phyloP scores from a whole-genome alignment of 1,140 invertebrate species.

The Macrobrachium nipponense region DNA sequence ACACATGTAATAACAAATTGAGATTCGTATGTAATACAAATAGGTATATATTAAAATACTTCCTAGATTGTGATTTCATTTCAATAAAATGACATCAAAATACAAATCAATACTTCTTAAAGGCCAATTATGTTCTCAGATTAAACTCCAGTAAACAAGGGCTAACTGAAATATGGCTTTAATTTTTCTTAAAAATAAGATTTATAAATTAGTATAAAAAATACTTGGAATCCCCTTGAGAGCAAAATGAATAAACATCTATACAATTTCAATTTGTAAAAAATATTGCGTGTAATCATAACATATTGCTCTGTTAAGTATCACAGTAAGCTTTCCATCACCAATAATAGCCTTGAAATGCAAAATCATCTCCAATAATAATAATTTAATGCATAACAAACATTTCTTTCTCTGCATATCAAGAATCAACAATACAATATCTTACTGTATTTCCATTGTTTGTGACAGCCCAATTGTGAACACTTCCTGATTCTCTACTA shows the following conservation, averaged over 20 bases:
- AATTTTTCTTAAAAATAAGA: too few species aligned
- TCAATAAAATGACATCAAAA: too few species aligned
- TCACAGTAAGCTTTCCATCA: slow-evolving; percentile 36
- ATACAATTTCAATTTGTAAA: slow-evolving; percentile 2
- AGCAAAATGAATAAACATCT: neutral
- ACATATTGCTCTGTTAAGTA: slow-evolving; percentile 21
- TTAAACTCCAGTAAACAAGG: too few species aligned
- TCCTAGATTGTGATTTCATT: slow-evolving; percentile 18
- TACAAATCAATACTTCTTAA: too few species aligned
- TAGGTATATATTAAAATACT: slow-evolving; percentile 31
- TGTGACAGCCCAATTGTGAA: too few species aligned
- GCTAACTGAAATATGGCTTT: too few species aligned
- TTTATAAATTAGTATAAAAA: neutral
- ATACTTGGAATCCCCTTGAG: neutral
- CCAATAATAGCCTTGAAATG: slow-evolving; percentile 17
- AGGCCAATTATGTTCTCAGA: too few species aligned
- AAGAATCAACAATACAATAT: too few species aligned
- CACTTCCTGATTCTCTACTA: too few species aligned
- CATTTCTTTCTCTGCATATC: too few species aligned
- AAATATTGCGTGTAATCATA: slow-evolving; percentile 18
- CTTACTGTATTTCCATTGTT: too few species aligned
- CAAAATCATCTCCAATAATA: neutral
- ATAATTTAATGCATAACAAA: too few species aligned
- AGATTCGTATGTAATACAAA: slow-evolving; percentile 24
- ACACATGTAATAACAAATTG: slow-evolving; percentile 27